Percentiles rank a stretch among this genome's conserved stretches.
Conservation (phyloP, 1,140 invertebrate species). For the Macrocentrus cingulum region DNA sequence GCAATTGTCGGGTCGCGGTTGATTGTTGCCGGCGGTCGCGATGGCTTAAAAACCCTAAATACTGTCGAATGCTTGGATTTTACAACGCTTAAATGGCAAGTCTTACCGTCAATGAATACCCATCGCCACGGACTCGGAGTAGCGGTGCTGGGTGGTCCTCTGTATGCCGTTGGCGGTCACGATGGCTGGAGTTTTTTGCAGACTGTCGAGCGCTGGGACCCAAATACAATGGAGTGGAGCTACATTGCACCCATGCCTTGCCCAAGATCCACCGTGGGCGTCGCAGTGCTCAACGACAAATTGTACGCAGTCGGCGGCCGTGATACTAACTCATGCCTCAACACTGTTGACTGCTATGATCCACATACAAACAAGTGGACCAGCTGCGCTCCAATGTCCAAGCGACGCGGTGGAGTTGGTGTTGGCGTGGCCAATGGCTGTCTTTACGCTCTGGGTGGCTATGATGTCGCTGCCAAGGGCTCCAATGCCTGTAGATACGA, state of each 20-base stretch:
- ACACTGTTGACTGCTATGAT: constrained; percentile 91
- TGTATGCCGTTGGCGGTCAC: constrained; percentile 94
- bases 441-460: constrained; percentile 84
- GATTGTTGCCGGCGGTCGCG: constrained; percentile 83
- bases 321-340: constrained; percentile 87
- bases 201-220: constrained; percentile 91
- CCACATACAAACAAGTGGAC: constrained; percentile 89
- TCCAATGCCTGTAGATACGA: constrained; percentile 80
- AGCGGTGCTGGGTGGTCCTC: constrained; percentile 79
- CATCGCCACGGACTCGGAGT: constrained; percentile 86
- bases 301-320: constrained; percentile 92
- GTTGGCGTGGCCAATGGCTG: constrained; percentile 81
- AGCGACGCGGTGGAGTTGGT: constrained; percentile 86
- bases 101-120: constrained; percentile 86
- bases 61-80: constrained; percentile 85
- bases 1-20: constrained; percentile 83
- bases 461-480: constrained; percentile 85
- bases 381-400: constrained; percentile 84
- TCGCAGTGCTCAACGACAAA: constrained; percentile 73
- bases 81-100: constrained; percentile 75
- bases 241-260: constrained; percentile 85
- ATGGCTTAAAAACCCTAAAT: constrained; percentile 91
- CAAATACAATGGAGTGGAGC: constrained; percentile 80
- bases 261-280: constrained; percentile 84
- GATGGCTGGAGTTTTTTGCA: constrained; percentile 94